phyloP scores from a whole-genome alignment of 2,888 invertebrate species.

The Pristionchus maxplancki region DNA sequence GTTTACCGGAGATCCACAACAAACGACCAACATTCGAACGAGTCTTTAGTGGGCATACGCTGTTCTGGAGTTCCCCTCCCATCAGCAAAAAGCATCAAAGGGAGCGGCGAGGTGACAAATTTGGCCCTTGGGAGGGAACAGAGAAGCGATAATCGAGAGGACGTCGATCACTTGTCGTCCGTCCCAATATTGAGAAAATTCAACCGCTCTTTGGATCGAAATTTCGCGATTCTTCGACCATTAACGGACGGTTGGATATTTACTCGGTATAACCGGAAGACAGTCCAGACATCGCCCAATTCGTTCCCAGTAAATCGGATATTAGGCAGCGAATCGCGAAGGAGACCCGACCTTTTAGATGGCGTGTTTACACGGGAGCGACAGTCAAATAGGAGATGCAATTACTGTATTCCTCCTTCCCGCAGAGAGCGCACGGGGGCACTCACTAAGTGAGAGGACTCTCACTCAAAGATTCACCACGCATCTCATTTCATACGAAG shows the following conservation, averaged over 20 bases:
- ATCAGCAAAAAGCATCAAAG: neutral
- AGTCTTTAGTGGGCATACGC: neutral
- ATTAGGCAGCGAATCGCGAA: neutral
- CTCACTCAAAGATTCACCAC: neutral
- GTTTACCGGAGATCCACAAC: neutral
- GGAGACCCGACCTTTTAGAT: neutral
- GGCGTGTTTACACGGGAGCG: neutral
- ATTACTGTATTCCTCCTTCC: too few relatives aligned
- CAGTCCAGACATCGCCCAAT: neutral
- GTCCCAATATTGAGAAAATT: neutral
- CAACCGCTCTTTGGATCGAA: too few relatives aligned
- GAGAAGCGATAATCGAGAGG: neutral
- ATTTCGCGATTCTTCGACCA: neutral
- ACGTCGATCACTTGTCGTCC: neutral
- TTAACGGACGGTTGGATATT: neutral
- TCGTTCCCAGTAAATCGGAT: neutral
- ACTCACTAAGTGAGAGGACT: neutral
- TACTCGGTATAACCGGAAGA: neutral
- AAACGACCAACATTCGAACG: too few relatives aligned
- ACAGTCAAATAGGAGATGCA: neutral
- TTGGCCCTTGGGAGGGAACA: neutral
- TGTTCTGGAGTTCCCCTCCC: neutral
- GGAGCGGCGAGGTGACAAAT: neutral
- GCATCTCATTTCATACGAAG: slow-evolving; percentile 13
- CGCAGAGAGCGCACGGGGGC: neutral